Base-by-base conservation (phyloP, 2,113 vertebrate species). In the Sprattus sprattus region DNA sequence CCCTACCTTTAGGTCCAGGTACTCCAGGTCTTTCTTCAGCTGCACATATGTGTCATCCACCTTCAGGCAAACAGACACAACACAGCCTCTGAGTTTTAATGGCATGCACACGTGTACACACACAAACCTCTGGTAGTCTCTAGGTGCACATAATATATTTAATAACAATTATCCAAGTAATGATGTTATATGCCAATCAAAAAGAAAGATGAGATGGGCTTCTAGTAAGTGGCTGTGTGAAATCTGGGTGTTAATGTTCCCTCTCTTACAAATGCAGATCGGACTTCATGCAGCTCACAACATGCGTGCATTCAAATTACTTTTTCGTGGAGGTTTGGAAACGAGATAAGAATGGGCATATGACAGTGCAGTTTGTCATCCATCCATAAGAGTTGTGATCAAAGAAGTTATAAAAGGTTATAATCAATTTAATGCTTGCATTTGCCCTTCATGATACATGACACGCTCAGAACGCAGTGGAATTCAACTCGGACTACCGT, bases 1-100 rank as follows among this genome's bases (percentile, higher is more conserved):
- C 88, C 94, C 95, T 92, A 99, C 98, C 97, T 99, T 99, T 67
- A 99, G 94, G 90, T 99, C 98, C 91, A 99, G 92, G 92, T 98
- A 98, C 87, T 99, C 97, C 94, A 99, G 90, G 89, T 99, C 97
- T 92, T 98, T 98, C 96, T 99, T 99, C 94, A 99, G 92, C 91
- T 98, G 97, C 87, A 97, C 93, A 0, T 99, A 99, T 82, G 97
- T 97, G 87, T 99, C 98, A 86, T 99, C 98, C 13, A 94, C 95
- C 98, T 99, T 90, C 47, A 94, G 81, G 50, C 0, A 49, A 82
- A 88, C 13, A 91, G 81, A 90, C 39, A 82, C 81, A 84, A 45
- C 81, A 49, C 28, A 45, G 45, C 1, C 9, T 32, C 4, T 39
- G 60, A 57, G 32, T 85, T 87, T 60, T 45, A 82, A 28, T 22